Evolutionary conservation across 1,140 invertebrate species (phyloP).

Genomic region (Drosophila eugracilis): DNA sequence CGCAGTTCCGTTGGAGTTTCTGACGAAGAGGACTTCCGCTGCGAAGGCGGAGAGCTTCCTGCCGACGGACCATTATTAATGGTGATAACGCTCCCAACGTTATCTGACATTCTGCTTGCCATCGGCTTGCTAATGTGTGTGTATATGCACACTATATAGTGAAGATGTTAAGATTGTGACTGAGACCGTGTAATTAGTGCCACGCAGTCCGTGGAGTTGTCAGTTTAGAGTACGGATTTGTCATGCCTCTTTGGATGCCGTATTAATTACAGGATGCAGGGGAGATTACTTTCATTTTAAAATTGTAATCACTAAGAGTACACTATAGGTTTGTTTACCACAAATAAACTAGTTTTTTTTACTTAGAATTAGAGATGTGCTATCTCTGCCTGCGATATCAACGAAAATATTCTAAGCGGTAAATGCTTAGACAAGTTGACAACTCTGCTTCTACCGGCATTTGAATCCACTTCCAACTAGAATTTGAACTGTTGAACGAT

Average conservation of each 20-base stretch:
- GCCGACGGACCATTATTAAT: conserved; percentile 30
- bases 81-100: conserved; percentile 59
- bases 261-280: neutral
- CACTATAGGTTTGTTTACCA: neutral
- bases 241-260: conserved; percentile 22
- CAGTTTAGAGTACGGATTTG: conserved; percentile 1
- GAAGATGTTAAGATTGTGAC: conserved; percentile 37
- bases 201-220: conserved; percentile 30
- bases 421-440: too few species aligned
- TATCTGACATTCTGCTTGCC: conserved; percentile 41
- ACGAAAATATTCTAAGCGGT: too few species aligned
- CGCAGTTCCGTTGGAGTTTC: conserved; percentile 85
- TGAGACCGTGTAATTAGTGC: conserved; percentile 22
- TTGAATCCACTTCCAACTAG: neutral
- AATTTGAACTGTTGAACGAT: neutral
- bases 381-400: too few species aligned
- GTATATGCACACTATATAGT: conserved; percentile 6
- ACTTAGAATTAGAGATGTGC: conserved; percentile 1
- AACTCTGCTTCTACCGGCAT: neutral
- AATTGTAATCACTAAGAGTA: neutral
- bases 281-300: neutral
- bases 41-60: conserved; percentile 11
- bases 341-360: conserved; percentile 7
- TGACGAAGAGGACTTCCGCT: conserved; percentile 50
- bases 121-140: conserved; percentile 12